Evolutionary conservation across 2,797 vertebrate genomes (phyloP), one percentile per base, ranked within the genome.

Genomic region (Bovichtus diacanthus): DNA sequence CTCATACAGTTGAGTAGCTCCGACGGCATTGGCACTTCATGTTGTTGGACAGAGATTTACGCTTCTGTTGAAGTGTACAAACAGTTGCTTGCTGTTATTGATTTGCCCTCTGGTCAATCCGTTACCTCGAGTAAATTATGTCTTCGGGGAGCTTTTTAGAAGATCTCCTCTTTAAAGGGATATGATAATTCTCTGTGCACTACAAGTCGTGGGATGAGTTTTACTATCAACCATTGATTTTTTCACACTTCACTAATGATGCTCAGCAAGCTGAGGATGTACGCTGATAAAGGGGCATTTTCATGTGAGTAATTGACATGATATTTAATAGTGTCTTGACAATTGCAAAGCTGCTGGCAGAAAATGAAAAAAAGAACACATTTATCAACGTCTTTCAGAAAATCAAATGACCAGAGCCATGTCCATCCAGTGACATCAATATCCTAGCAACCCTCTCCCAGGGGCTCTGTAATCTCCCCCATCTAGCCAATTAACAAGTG

Each of bases 391-490:
- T 64, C 64, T 64, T 74, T 51, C 3, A 63, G 51, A 78, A 68
- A 84, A 85, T 73, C 53, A n/a, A 89, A 85, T 66, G 63, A 78
- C 78, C 73, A 50, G 39, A 81, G 59, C 74, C 31, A 27, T 13
- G 75, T 81, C 74, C 29, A 25, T 75, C 76, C 76, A 58, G 56
- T 81, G 80, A 56, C 68, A 86, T 90, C 76, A 75, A 87, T 90
- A 82, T 88, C 90, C 89, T 92, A 89, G 87, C 90, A 92, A 90
- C 90, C 21, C 8, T 86, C 73, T 89, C 87, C 87, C 73, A 70
- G 65, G 72, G 76, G 76, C 70, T 58, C 71, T 25, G 56, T 93
- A 90, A 91, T 92, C 88, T 88, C 34, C 82, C 78, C 81, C 74
- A 89, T 89, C 88, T 70, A 79, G 68, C 89, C 88, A 91, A 91